phyloP scores from a whole-genome alignment of 2,888 invertebrate genomes.

The Lingula anatina region DNA sequence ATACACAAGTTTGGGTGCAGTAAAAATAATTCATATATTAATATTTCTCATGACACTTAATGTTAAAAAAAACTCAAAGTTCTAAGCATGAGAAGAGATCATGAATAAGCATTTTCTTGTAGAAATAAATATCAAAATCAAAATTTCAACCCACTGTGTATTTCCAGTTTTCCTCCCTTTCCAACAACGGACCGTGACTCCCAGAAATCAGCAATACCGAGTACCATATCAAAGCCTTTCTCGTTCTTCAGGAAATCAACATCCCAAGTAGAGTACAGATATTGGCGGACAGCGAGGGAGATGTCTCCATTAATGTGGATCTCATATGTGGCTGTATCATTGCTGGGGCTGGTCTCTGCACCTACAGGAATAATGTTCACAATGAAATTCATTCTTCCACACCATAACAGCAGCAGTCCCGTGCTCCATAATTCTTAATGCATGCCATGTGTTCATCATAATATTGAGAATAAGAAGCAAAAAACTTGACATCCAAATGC shows the following conservation, averaged over 20 bases:
- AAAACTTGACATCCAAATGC: too few species aligned
- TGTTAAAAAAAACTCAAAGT: too few species aligned
- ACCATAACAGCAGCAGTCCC: too few species aligned
- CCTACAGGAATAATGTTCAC: conserved; percentile 6
- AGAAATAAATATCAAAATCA: too few species aligned
- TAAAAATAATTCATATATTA: too few species aligned
- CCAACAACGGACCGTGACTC: conserved; percentile 12
- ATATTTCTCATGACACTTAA: too few species aligned
- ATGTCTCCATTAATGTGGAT: conserved; percentile 29
- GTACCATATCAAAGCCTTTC: conserved; percentile 24
- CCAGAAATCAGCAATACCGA: conserved; percentile 21
- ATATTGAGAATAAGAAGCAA: too few species aligned
- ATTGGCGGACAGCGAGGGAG: conserved; percentile 29
- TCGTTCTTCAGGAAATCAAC: conserved; percentile 17
- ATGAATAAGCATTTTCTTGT: too few species aligned
- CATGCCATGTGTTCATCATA: too few species aligned
- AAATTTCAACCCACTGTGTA: conserved; percentile 11
- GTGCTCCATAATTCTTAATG: background rate
- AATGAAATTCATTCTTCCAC: too few species aligned
- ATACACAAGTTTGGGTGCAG: too few species aligned
- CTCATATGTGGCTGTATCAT: conserved; percentile 13
- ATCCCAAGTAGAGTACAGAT: conserved; percentile 29
- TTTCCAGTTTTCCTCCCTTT: conserved; percentile 8
- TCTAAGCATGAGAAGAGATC: too few species aligned
- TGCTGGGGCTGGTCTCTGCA: conserved; percentile 11